Conservation (phyloP, 2,888 invertebrate genomes). For the Pachycephus smyrnensis region DNA sequence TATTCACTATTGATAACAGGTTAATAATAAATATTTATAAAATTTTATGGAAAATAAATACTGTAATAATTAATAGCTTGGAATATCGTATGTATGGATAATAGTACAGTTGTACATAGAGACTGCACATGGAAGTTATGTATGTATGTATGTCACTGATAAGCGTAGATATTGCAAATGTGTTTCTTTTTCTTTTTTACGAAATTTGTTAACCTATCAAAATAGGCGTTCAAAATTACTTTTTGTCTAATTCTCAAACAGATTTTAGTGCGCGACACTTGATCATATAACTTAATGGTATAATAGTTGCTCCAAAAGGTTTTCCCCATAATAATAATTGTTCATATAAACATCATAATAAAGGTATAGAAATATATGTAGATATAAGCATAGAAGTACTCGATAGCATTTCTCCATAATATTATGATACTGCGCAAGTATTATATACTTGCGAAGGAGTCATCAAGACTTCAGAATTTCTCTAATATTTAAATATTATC, state of each 20-base stretch:
- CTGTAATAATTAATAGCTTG: neutral
- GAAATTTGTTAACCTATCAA: neutral
- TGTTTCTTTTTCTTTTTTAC: neutral
- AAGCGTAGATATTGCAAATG: neutral
- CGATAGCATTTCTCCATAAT: neutral
- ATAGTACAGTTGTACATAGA: neutral
- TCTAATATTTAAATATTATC: constrained; percentile 39
- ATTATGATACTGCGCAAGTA: neutral
- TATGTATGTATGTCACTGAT: neutral
- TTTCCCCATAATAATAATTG: neutral
- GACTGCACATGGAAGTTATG: neutral
- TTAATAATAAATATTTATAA: constrained; percentile 1
- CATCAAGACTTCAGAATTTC: neutral
- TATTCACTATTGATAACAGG: neutral
- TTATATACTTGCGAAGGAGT: neutral
- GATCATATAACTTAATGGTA: neutral
- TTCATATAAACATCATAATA: neutral
- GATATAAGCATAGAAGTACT: neutral
- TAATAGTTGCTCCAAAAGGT: neutral
- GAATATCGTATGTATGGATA: neutral
- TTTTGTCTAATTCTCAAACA: neutral
- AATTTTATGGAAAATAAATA: neutral
- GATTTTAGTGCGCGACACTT: neutral
- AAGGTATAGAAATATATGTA: neutral
- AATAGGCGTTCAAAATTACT: neutral